phyloP scores from a whole-genome alignment of 2,888 invertebrate genomes.

The Microctonus hyperodae region DNA sequence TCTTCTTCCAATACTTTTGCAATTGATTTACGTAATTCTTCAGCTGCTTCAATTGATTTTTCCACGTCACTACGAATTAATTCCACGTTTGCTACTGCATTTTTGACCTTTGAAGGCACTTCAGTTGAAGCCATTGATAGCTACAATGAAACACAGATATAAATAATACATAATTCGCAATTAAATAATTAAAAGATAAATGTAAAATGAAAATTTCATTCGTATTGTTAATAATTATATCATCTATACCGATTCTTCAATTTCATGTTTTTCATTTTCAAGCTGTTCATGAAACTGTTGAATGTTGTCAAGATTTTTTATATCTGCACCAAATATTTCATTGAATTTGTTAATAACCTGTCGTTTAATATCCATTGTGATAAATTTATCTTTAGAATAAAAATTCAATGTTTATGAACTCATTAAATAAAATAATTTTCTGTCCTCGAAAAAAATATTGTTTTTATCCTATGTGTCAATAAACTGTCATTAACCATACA shows the following conservation, averaged over 20 bases:
- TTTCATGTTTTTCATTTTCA: slow-evolving; percentile 59
- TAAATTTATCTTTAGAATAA: slow-evolving; percentile 1
- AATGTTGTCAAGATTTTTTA: slow-evolving; percentile 66
- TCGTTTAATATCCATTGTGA: slow-evolving; percentile 54
- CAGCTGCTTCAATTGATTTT: slow-evolving; percentile 63
- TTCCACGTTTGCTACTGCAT: slow-evolving; percentile 72
- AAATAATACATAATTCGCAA: slow-evolving; percentile 12
- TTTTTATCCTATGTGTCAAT: too few species aligned
- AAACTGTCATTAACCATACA: too few species aligned
- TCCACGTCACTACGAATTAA: slow-evolving; percentile 63
- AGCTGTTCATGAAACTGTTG: slow-evolving; percentile 63
- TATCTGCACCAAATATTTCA: slow-evolving; percentile 66
- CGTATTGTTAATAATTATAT: slow-evolving; percentile 16
- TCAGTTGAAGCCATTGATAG: slow-evolving; percentile 70
- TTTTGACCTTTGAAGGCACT: slow-evolving; percentile 70
- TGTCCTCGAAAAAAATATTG: too few species aligned
- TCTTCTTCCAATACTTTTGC: slow-evolving; percentile 54
- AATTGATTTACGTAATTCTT: slow-evolving; percentile 57
- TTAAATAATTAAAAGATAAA: neutral
- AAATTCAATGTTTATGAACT: neutral
- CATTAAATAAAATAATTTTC: neutral
- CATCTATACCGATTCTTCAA: slow-evolving; percentile 63
- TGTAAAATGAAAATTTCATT: slow-evolving; percentile 15
- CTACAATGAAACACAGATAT: slow-evolving; percentile 61
- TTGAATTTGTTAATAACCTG: slow-evolving; percentile 66